Percentiles rank a stretch among this genome's conserved stretches.
Conservation (phyloP, 2,888 invertebrate genomes). For the Eupithecia tripunctaria region DNA sequence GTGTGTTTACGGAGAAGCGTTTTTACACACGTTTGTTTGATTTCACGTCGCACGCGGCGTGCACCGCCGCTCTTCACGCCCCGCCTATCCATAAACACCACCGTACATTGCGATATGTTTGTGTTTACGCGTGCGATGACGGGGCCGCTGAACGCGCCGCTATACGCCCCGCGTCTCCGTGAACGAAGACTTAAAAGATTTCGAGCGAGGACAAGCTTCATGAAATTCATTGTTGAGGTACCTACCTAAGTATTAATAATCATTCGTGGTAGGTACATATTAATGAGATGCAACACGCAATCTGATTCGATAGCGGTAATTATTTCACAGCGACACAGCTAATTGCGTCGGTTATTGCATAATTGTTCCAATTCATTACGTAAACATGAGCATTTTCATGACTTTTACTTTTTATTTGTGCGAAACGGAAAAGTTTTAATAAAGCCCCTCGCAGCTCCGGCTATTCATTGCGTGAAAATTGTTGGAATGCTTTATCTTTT, state of each 20-base stretch:
- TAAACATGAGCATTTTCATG: slow-evolving; percentile 11
- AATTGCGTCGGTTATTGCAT: slow-evolving; percentile 43
- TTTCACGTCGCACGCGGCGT: no score
- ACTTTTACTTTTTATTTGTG: slow-evolving; percentile 7
- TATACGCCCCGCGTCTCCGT: no score
- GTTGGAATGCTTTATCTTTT: not conserved
- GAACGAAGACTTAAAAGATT: not conserved
- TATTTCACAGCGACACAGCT: slow-evolving; percentile 43
- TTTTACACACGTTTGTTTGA: no score
- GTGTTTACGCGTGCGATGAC: no score
- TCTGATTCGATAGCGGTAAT: slow-evolving; percentile 47
- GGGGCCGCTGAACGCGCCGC: no score
- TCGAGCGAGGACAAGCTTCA: not conserved
- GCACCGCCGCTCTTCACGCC: no score
- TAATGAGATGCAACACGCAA: slow-evolving; percentile 35
- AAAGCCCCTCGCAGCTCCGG: not conserved
- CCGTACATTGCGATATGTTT: no score
- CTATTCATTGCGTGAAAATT: not conserved
- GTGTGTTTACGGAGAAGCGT: no score
- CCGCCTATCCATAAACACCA: no score
- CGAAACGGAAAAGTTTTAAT: slow-evolving; percentile 8
- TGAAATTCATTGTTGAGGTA: not conserved
- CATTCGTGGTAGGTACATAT: not conserved
- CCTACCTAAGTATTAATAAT: not conserved
- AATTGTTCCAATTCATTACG: slow-evolving; percentile 26